Percentiles rank a stretch among this genome's conserved stretches.
Conservation (phyloP, 2,888 invertebrate species). For the Limnephilus auricula region DNA sequence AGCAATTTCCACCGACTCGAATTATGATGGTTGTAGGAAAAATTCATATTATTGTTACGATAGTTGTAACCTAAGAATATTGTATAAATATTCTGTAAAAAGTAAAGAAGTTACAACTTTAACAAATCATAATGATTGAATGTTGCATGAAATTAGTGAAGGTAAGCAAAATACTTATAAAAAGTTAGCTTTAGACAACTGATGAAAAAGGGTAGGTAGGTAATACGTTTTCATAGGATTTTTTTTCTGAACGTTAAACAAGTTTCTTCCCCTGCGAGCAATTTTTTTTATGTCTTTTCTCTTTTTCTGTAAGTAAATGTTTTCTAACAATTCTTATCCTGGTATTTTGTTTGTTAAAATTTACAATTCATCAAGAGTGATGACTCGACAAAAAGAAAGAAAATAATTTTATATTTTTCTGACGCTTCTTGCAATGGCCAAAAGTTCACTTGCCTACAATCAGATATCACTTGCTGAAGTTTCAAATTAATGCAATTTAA, state of each 20-base stretch:
- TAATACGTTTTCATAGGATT: not conserved
- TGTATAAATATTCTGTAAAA: too few species aligned
- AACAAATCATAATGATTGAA: not conserved
- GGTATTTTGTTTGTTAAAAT: not conserved
- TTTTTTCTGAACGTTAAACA: not conserved
- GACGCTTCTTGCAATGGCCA: not conserved
- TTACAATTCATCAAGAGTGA: not conserved
- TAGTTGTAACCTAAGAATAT: too few species aligned
- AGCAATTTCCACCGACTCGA: too few species aligned
- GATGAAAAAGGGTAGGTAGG: not conserved
- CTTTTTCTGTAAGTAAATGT: not conserved
- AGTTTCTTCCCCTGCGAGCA: not conserved
- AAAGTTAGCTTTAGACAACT: not conserved
- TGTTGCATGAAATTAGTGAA: not conserved
- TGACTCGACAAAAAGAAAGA: not conserved
- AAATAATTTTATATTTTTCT: not conserved
- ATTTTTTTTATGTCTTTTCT: not conserved
- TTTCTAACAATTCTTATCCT: not conserved
- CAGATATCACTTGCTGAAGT: not conserved
- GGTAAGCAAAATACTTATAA: not conserved
- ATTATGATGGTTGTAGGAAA: too few species aligned
- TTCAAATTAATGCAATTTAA: not conserved
- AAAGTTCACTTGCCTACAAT: not conserved
- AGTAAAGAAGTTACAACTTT: not conserved
- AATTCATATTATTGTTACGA: too few species aligned